Base-by-base conservation (phyloP, 2,797 vertebrate genomes). In the Triplophysa bombifrons region DNA sequence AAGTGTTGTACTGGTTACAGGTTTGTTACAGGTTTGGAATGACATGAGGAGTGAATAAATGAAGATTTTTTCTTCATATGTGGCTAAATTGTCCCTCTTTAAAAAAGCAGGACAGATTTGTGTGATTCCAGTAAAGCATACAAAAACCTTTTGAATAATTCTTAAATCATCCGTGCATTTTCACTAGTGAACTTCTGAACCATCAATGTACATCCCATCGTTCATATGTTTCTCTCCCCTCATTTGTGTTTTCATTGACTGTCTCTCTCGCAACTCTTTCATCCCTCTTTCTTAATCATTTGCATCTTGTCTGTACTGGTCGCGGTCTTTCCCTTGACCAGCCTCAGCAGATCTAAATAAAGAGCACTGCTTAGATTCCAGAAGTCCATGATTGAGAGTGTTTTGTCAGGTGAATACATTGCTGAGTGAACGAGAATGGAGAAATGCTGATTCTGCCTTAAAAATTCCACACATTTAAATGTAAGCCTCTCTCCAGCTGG, bases 281-380 rank as follows among this genome's bases (percentile, higher is more conserved):
- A 25, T 27, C 7, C 81, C 65, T 85, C 84, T 83, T 87, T 85
- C 70, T 60, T 84, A 78, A 85, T 86, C 67, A 84, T 88, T 80
- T 83, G 60, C 2, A 3, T 61, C 20, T 69, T 76, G 66, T 44
- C 76, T 63, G 22, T 53, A 74, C 44, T 53, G 55, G 25, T 2
- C 48, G 48, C 50, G 80, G 77, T 73, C 71, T 66, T 79, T 75
- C 67, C 72, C 56, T 38, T 67, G 64, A 61, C 76, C 77, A 75
- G 53, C 50, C 76, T 85, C 80, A 73, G 80, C 68, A 72, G 73
- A 73, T 80, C 75, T 85, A 84, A 80, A 81, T 84, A 74, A 81
- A 81, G 78, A 69, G 68, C 6, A 63, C 60, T 71, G 44, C 66
- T 73, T 41, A 51, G 80, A 82, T 81, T 74, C 53, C 68, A 74